Base-by-base conservation (phyloP, 1,140 invertebrate species). In the Littorina saxatilis region DNA sequence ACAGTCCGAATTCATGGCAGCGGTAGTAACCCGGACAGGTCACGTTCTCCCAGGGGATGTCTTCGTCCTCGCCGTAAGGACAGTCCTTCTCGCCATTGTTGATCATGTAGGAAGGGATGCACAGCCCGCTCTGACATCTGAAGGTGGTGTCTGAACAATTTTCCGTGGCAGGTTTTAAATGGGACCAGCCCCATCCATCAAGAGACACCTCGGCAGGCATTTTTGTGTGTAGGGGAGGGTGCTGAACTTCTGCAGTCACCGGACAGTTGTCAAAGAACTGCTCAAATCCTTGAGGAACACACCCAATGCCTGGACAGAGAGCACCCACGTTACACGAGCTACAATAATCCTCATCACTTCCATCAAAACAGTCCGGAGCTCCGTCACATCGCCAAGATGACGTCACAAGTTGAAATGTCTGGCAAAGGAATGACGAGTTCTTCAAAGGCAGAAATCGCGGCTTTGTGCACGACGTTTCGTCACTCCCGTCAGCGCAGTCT, bases 51-150 rank as follows among this genome's bases (percentile, higher is more conserved):
- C 17, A 1, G 9, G 74, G 32, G 29, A 76, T 76, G 52, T 7
- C 47, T 39, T 83, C 82, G 32, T 83, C 82, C 20, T 79, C 66
- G 20, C 77, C 77, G 17, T 74, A 37, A 4, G 82, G 82, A 35
- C 82, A 83, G 68, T 83, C 82, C 27, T 39, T 13, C 52, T 77
- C 40, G 15, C 82, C 76, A 68, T 83, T 83, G 47, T 78, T 79
- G 66, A 70, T 58, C 77, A 83, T 40, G 37, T 79, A 81, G 1
- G 70, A 52, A n/a, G 79, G 82, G n/a, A 81, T 80, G 50, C 79
- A 78, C 15, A 68, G 70, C 37, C 73, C 72, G n/a, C 40, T 27
- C 0, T n/a, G 17, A 66, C 76, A 83, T 37, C 75, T 50, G 27
- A 79, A 73, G 43, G 74, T 70, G 0, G 76, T 72, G 0, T 74